These are phyloP conservation scores for Oxyteleia sp. DNA, from an alignment of 2,888 invertebrate species.

Conservation along the genomic window DNA sequence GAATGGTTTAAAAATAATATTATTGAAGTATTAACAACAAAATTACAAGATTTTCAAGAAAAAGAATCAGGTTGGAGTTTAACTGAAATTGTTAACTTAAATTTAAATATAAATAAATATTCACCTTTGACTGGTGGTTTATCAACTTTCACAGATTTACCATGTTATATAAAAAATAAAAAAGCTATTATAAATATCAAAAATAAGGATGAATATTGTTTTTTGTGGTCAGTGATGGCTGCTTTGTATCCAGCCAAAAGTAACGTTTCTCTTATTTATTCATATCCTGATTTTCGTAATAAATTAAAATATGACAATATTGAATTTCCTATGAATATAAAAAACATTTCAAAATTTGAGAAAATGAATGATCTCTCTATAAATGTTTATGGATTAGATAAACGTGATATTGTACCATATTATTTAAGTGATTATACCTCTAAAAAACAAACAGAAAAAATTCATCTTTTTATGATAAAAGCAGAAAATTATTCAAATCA, in stretches of 20 bases:
- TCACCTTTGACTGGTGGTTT: conserved; percentile 49
- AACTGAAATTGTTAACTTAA: conserved; percentile 68
- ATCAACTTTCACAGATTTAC: conserved; percentile 59
- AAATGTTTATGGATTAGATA: conserved; percentile 67
- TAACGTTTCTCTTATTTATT: too few relatives aligned
- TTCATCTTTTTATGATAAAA: conserved; percentile 56
- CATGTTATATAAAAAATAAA: conserved; percentile 54
- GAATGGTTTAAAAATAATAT: conserved; percentile 20
- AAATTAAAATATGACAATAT: conserved; percentile 64
- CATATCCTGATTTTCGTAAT: too few relatives aligned
- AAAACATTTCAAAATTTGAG: conserved; percentile 60
- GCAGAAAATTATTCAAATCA: conserved; percentile 21
- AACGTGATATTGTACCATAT: conserved; percentile 52
- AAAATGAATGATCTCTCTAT: conserved; percentile 66
- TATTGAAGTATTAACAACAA: conserved; percentile 23
- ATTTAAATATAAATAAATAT: conserved; percentile 71
- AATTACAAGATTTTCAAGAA: conserved; percentile 70
- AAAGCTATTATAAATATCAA: conserved; percentile 72
- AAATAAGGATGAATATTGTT: conserved; percentile 72
- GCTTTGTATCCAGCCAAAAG: conserved; percentile 53
- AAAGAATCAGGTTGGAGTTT: conserved; percentile 69
- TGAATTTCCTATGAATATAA: conserved; percentile 52
- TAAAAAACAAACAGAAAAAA: conserved; percentile 21
- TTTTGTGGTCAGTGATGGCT: conserved; percentile 69
- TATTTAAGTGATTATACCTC: conserved; percentile 57